Percentiles rank a stretch among this genome's conserved stretches.
phyloP scores from a whole-genome alignment of 2,888 invertebrate species.

The Conus canariensis region DNA sequence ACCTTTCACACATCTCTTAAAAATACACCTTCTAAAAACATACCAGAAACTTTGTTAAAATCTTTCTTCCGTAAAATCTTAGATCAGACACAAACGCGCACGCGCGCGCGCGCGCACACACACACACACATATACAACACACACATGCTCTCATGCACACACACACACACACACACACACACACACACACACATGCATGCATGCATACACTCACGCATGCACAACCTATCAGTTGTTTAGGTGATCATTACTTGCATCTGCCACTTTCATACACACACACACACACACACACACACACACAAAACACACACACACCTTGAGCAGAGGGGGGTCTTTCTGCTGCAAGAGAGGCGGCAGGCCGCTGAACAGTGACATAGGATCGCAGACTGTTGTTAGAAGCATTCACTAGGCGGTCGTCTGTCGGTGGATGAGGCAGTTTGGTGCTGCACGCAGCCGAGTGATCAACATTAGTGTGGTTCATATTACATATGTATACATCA shows the following conservation, averaged over 20 bases:
- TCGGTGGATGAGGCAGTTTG: slow-evolving; percentile 57
- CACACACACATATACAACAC: background rate
- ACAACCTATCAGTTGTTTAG: no score
- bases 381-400: slow-evolving; percentile 71
- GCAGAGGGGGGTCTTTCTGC: slow-evolving; percentile 48
- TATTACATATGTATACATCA: no score
- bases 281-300: background rate
- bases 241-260: no score
- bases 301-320: slow-evolving; percentile 50
- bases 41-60: no score
- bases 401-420: slow-evolving; percentile 72
- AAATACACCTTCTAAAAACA: no score
- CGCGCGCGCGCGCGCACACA: background rate
- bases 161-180: background rate
- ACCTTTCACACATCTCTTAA: no score
- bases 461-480: background rate
- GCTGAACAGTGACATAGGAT: slow-evolving; percentile 73
- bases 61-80: no score
- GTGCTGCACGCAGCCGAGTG: slow-evolving; percentile 55
- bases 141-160: no score
- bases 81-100: no score
- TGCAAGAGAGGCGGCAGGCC: slow-evolving; percentile 64
- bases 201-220: background rate
- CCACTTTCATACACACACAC: background rate
- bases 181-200: background rate